Conservation (phyloP, 2,888 invertebrate species). For the Microctonus hyperodae region DNA sequence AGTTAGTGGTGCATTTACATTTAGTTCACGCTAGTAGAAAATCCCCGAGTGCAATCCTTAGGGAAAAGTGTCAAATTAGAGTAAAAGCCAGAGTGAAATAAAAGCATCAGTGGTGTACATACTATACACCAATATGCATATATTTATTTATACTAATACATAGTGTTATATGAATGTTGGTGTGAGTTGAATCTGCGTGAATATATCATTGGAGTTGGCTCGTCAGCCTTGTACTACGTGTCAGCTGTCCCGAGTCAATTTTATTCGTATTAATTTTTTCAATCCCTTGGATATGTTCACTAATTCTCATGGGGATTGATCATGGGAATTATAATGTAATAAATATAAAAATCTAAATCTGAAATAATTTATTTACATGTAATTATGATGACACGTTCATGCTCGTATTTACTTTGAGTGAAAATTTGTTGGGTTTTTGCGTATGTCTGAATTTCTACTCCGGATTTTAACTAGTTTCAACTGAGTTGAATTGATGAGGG, state of each 20-base stretch:
- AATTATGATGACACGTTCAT: too few relatives aligned
- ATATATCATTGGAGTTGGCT: neutral
- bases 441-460: too few relatives aligned
- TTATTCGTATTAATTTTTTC: conserved; percentile 21
- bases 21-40: neutral
- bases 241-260: neutral
- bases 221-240: neutral
- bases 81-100: neutral
- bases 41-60: neutral
- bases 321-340: neutral
- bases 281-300: neutral
- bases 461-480: too few relatives aligned
- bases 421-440: too few relatives aligned
- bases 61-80: neutral
- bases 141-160: neutral
- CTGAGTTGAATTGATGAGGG: too few relatives aligned
- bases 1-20: conserved; percentile 1
- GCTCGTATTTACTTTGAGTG: too few relatives aligned
- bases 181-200: neutral
- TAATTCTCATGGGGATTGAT: neutral
- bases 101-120: neutral
- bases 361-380: too few relatives aligned
- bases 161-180: neutral
- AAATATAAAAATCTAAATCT: conserved; percentile 15
- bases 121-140: neutral